Conservation (phyloP, 2,888 invertebrate species). For the Encarsia formosa region DNA sequence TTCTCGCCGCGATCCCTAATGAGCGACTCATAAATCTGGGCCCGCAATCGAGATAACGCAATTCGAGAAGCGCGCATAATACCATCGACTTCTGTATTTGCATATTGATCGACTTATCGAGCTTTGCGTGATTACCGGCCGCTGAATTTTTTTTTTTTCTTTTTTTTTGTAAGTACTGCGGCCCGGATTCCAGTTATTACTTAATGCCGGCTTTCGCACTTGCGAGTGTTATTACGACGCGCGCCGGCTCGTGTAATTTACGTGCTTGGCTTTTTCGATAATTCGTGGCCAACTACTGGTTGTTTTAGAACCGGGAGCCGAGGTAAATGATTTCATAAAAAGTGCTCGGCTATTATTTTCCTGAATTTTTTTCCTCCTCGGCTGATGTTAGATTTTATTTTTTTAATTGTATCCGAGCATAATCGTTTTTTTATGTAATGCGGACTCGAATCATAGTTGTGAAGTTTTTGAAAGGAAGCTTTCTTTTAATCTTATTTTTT, state of each 20-base stretch:
- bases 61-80: neutral
- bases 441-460: too few relatives aligned
- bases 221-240: neutral
- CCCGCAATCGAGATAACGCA: conserved; percentile 31
- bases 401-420: too few relatives aligned
- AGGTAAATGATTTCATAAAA: too few relatives aligned
- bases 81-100: conserved; percentile 22
- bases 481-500: too few relatives aligned
- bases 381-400: too few relatives aligned
- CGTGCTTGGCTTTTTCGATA: neutral
- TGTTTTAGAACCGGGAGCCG: too few relatives aligned
- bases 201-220: conserved; percentile 13
- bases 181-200: conserved; percentile 11
- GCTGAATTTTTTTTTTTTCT: neutral
- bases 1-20: conserved; percentile 29
- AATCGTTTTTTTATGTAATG: too few relatives aligned
- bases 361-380: too few relatives aligned
- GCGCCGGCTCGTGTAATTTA: conserved; percentile 8
- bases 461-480: too few relatives aligned
- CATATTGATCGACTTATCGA: conserved; percentile 36
- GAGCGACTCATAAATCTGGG: conserved; percentile 39
- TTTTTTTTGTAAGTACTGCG: neutral
- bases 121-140: neutral
- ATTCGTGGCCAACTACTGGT: neutral
- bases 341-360: too few relatives aligned